Evolutionary conservation across 2,888 invertebrate species (phyloP).

Genomic region (Andrena fulva): DNA sequence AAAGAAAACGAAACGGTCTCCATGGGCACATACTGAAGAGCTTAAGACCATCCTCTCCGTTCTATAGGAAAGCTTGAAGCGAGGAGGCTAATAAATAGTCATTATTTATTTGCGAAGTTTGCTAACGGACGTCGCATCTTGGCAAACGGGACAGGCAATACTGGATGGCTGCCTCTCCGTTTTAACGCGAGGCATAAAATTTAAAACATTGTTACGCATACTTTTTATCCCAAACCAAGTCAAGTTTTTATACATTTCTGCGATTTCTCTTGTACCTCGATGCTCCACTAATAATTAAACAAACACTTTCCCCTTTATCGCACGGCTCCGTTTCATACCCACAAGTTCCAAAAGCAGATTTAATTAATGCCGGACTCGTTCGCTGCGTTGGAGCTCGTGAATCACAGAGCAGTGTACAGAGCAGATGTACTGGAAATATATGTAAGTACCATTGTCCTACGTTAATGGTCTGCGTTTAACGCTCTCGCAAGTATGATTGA

Average conservation of each 20-base stretch:
- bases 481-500: conserved; percentile 28
- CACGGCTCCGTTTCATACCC: background rate
- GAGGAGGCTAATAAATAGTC: conserved; percentile 11
- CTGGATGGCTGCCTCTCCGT: background rate
- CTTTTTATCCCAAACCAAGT: background rate
- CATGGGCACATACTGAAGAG: conserved; percentile 88
- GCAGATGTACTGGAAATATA: conserved; percentile 21
- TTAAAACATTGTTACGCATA: background rate
- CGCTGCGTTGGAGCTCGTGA: conserved; percentile 5
- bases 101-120: conserved; percentile 25
- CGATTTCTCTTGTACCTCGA: background rate
- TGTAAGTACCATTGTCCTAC: conserved; percentile 25
- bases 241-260: background rate
- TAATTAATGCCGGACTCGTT: conserved; percentile 16
- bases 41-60: conserved; percentile 88
- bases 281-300: background rate
- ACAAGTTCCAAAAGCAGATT: background rate
- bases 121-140: background rate
- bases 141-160: background rate
- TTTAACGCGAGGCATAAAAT: background rate
- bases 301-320: background rate
- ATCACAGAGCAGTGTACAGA: conserved; percentile 10
- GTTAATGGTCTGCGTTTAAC: conserved; percentile 23
- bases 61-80: conserved; percentile 83
- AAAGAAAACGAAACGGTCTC: conserved; percentile 87